phyloP scores from a whole-genome alignment of 2,797 vertebrate genomes.

The Aphelocoma californica region DNA sequence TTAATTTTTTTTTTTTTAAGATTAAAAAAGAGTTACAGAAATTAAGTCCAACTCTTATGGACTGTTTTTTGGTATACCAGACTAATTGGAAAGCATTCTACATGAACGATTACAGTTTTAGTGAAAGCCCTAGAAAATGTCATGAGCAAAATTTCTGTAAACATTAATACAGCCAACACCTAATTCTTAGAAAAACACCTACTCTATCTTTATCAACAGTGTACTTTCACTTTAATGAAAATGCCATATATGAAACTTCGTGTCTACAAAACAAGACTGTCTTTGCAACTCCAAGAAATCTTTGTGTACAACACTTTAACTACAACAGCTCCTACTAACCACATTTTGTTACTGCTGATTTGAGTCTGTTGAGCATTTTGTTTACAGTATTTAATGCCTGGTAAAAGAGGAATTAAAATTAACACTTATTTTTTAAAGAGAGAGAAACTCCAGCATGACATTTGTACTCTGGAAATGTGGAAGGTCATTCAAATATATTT shows the following conservation, averaged over 20 bases:
- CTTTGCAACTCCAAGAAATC: not conserved
- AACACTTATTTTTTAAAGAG: not conserved
- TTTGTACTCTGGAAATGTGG: not conserved
- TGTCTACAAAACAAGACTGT: not conserved
- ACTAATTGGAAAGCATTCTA: not conserved
- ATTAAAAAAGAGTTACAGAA: not conserved
- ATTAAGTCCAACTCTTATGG: not conserved
- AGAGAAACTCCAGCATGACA: not conserved
- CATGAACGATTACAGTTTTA: not conserved
- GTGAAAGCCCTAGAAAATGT: not conserved
- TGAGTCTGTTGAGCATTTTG: not conserved
- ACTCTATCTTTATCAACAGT: not conserved
- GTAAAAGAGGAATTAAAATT: not conserved
- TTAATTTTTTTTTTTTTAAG: not conserved
- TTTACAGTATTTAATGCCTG: not conserved
- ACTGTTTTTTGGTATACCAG: not conserved
- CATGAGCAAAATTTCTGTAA: not conserved
- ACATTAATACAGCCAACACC: slow-evolving; percentile 43
- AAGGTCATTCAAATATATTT: slow-evolving; percentile 19
- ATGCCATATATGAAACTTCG: not conserved
- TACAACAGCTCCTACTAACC: not conserved
- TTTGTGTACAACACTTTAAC: not conserved
- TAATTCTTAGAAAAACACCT: slow-evolving; percentile 44
- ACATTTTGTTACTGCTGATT: not conserved
- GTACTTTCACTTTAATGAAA: slow-evolving; percentile 37